phyloP scores from a whole-genome alignment of 2,113 vertebrate genomes.

The Phasianus colchicus region DNA sequence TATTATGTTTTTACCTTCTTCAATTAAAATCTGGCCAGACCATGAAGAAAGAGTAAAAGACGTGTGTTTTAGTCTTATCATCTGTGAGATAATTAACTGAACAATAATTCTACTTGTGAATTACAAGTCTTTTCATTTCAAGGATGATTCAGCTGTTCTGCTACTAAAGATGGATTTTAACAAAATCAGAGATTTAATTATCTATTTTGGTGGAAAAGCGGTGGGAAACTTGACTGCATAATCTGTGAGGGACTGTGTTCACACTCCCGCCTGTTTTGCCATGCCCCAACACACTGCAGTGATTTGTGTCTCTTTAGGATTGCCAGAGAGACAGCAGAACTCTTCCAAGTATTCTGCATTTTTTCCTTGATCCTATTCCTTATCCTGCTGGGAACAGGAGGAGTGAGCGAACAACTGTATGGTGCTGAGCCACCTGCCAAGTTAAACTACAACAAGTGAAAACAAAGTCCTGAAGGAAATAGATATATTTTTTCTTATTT shows the following conservation, averaged over 20 bases:
- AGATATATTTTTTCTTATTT: neutral
- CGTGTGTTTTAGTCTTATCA: neutral
- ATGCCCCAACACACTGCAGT: no score
- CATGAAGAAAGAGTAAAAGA: neutral
- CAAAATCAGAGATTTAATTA: neutral
- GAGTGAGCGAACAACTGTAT: no score
- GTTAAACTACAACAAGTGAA: no score
- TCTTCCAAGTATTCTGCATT: no score
- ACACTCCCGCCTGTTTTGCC: no score
- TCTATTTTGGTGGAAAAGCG: neutral
- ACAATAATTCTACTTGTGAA: neutral
- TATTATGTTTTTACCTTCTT: neutral
- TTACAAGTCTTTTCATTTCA: neutral
- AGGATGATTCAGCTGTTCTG: neutral
- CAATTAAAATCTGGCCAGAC: neutral
- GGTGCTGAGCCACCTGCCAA: no score
- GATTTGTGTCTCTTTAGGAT: no score
- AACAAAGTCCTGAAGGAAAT: neutral
- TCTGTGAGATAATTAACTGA: neutral
- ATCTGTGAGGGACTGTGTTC: no score
- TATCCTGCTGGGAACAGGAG: no score
- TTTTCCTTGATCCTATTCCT: no score
- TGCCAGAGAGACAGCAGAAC: no score
- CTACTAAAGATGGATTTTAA: neutral
- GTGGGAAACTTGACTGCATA: no score